Percentiles rank a stretch among this genome's conserved stretches.
Conservation (phyloP, 2,888 invertebrate species). For the Plagodis dolabraria region DNA sequence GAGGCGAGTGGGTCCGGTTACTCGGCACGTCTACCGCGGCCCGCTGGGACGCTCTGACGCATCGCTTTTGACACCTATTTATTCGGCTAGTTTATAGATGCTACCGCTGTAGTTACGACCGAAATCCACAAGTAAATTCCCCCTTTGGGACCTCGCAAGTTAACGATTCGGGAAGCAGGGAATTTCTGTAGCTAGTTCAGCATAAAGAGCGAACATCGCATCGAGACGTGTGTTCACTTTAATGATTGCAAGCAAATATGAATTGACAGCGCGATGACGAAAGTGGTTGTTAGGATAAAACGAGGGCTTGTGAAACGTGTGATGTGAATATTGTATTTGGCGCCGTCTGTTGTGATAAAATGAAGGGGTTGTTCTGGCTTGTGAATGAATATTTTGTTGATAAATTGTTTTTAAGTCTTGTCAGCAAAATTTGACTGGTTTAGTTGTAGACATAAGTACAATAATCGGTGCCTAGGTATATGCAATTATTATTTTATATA, state of each 20-base stretch:
- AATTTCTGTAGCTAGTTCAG: constrained; percentile 27
- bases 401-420: constrained; percentile 16
- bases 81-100: constrained; percentile 68
- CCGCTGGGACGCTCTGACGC: constrained; percentile 59
- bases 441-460: too few species aligned
- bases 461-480: background rate
- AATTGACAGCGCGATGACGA: constrained; percentile 74
- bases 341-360: constrained; percentile 46
- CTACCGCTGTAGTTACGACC: constrained; percentile 46
- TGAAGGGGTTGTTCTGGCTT: constrained; percentile 48
- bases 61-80: constrained; percentile 79
- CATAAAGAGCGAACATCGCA: constrained; percentile 42
- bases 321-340: constrained; percentile 74
- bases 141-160: constrained; percentile 41
- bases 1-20: constrained; percentile 77
- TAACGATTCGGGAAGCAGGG: constrained; percentile 42
- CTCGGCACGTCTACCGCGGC: constrained; percentile 72
- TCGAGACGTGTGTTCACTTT: constrained; percentile 56
- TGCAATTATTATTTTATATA: too few species aligned
- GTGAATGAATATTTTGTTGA: constrained; percentile 36
- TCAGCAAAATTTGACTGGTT: background rate
- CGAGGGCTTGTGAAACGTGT: constrained; percentile 66
- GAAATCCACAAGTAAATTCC: constrained; percentile 34
- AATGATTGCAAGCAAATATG: constrained; percentile 78
- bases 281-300: constrained; percentile 75